Percentiles rank a stretch among this genome's conserved stretches.
Conservation (phyloP, 2,113 vertebrate genomes). For the Centropristis striata region DNA sequence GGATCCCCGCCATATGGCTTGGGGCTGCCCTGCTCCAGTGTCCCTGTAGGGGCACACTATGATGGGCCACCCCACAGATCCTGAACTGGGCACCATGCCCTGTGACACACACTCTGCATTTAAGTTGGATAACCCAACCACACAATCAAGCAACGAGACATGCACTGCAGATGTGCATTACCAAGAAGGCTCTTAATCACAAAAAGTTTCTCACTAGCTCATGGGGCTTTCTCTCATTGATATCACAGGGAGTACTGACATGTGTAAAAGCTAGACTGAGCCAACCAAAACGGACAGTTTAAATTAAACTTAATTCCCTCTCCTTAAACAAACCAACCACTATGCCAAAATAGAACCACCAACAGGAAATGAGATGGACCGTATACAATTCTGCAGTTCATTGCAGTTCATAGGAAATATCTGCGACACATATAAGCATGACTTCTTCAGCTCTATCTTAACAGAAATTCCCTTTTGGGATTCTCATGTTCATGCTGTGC, state of each 20-base stretch:
- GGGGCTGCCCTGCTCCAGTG: constrained; percentile 37
- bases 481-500: constrained; percentile 10
- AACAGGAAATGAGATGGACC: constrained; percentile 2
- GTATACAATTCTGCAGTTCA: constrained; percentile 4
- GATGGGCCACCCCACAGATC: constrained; percentile 28
- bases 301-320: constrained; percentile 7
- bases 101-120: constrained; percentile 18
- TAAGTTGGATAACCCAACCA: constrained; percentile 12
- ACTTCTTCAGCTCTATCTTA: constrained; percentile 1
- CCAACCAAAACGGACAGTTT: constrained; percentile 26
- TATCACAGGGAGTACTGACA: neutral
- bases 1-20: constrained; percentile 51
- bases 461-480: constrained; percentile 3
- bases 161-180: constrained; percentile 23
- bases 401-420: constrained; percentile 24
- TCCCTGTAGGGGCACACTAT: constrained; percentile 43
- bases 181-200: constrained; percentile 10
- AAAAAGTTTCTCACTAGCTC: constrained; percentile 11
- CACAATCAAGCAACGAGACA: neutral
- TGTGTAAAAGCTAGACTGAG: constrained; percentile 8
- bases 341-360: constrained; percentile 4
- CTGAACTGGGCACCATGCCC: constrained; percentile 40
- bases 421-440: constrained; percentile 7
- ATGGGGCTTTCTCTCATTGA: neutral
- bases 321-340: constrained; percentile 15